Percentiles rank a stretch among this genome's conserved stretches.
Conservation (phyloP, 2,113 vertebrate species). For the Beaufortia kweichowensis region DNA sequence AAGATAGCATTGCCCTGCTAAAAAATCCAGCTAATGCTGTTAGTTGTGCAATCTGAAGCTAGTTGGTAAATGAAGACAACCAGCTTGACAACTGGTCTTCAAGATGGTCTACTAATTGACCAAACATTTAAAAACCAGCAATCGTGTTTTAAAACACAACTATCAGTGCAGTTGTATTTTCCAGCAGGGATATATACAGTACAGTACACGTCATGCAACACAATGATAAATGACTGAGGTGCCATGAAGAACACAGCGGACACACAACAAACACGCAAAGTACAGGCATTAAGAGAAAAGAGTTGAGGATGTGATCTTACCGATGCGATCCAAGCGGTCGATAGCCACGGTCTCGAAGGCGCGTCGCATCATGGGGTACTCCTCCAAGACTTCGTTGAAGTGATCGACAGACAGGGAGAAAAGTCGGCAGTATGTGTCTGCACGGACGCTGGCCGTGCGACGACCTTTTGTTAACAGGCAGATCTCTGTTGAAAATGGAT, state of each 20-base stretch:
- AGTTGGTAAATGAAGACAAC: too few relatives aligned
- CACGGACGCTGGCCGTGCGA: conserved; percentile 94
- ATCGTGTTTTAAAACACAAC: too few relatives aligned
- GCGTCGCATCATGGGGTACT: conserved; percentile 98
- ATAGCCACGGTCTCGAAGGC: conserved; percentile 99
- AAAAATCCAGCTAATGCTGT: too few relatives aligned
- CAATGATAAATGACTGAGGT: conserved; percentile 69
- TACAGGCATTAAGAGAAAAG: conserved; percentile 66
- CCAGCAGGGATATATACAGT: conserved; percentile 18
- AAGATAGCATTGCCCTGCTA: conserved; percentile 15
- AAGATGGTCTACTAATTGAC: too few relatives aligned
- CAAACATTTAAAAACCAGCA: too few relatives aligned
- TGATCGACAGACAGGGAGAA: conserved; percentile 98
- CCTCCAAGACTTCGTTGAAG: conserved; percentile 97
- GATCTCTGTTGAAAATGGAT: conserved; percentile 78
- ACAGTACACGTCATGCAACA: conserved; percentile 73
- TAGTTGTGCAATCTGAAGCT: too few relatives aligned
- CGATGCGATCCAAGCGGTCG: conserved; percentile 94
- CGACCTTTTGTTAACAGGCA: conserved; percentile 96
- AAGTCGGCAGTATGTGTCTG: conserved; percentile 95
- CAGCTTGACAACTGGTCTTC: too few relatives aligned
- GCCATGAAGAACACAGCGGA: conserved; percentile 64
- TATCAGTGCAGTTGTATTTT: too few relatives aligned
- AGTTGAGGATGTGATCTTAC: conserved; percentile 70
- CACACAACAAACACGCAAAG: conserved; percentile 59